Evolutionary conservation across 2,113 vertebrate species (phyloP), one percentile per base, ranked within the genome.

Genomic region (Okapia johnstoni): DNA sequence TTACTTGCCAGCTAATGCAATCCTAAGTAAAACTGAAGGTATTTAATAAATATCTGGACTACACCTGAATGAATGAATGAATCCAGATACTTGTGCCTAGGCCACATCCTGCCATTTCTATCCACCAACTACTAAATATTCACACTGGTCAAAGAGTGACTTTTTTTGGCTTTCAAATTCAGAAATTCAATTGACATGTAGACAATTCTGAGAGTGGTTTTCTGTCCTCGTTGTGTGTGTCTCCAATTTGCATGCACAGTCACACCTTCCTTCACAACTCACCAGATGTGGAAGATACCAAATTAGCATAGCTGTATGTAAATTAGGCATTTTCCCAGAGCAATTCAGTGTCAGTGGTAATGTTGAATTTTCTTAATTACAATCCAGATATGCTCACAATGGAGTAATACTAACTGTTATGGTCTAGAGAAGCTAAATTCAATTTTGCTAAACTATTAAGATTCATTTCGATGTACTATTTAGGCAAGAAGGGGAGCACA

Each of bases 281-380:
- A 46, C 48, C 81, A 95, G 97, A 83, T 91, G 94, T 43, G 25
- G 70, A 84, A 7, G 61, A 66, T 11, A 46, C 6, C 77, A 57
- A 87, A 36, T 14, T 11, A 87, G 50, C 70, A 66, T 43, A 93
- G 79, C 61, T 96, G 16, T 95, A 84, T 91, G 90, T 61, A 96
- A 98, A 97, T 81, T 33, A 95, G 94, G 70, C 93, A 93, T 96
- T 95, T 98, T 96, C 97, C 92, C n/a, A 26, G 84, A 96, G n/a
- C 52, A 28, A 46, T 85, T 85, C 70, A 15, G 50, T 76, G 91
- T 73, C 77, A 54, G 40, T 13, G 25, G 90, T 43, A 57, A 88
- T 58, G 80, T 5, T 90, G 90, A 88, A 36, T 63, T 88, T 96
- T 80, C 85, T 91, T 97, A 95, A 97, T 97, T 97, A 97, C 77